Conservation (phyloP, 2,113 vertebrate species). For the Entelurus aequoreus region DNA sequence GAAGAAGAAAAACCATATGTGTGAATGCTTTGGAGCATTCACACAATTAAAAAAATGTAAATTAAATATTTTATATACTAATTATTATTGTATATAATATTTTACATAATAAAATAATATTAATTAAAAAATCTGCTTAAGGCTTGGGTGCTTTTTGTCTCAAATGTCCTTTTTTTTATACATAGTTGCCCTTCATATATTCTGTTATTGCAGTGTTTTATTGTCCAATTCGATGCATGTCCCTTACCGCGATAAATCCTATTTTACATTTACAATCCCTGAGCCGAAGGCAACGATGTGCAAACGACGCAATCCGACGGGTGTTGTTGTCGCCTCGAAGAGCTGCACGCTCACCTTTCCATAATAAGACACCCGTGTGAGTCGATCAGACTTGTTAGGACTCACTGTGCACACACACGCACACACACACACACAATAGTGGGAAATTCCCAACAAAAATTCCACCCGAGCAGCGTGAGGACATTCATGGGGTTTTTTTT, state of each 20-base stretch:
- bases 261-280: slow-evolving; percentile 1
- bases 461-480: slow-evolving; percentile 56
- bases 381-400: slow-evolving; percentile 21
- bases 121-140: too few relatives aligned
- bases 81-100: too few relatives aligned
- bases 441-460: slow-evolving; percentile 71
- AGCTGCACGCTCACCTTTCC: not conserved
- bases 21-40: too few relatives aligned
- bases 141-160: too few relatives aligned
- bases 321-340: not conserved
- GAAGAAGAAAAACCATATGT: too few relatives aligned
- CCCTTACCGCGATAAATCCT: not conserved
- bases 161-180: too few relatives aligned
- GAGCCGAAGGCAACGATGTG: not conserved
- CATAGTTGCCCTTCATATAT: too few relatives aligned
- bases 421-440: slow-evolving; percentile 21
- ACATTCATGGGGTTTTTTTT: slow-evolving; percentile 55
- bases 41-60: too few relatives aligned
- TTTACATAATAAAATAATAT: too few relatives aligned
- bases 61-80: too few relatives aligned
- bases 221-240: too few relatives aligned
- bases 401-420: slow-evolving; percentile 21
- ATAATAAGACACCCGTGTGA: slow-evolving; percentile 35
- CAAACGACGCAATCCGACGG: not conserved
- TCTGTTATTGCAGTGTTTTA: too few relatives aligned